Evolutionary conservation across 2,113 vertebrate genomes (phyloP), one percentile per base, ranked within the genome.

Genomic region (Nyctibius bracteatus): DNA sequence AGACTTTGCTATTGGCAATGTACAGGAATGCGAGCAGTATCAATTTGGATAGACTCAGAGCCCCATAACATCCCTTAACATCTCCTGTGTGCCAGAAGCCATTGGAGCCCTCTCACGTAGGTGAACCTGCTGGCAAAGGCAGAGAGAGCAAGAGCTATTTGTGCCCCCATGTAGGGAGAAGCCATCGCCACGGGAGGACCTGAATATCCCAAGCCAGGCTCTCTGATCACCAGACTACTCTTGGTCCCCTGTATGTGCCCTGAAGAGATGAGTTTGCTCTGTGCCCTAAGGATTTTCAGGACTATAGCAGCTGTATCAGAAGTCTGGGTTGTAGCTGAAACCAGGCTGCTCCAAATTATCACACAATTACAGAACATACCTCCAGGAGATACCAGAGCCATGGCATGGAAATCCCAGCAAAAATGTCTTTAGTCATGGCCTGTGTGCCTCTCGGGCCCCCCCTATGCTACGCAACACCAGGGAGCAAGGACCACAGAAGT

Each of bases 171-270:
- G 16, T 1, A 61, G 28, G 28, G 52, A 67, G 52, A 81, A 86
- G 41, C 13, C 28, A 41, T 31, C 0, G 0, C 63, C 3, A 1
- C 0, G 1, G 23, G 16, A 59, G 2, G 7, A 59, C 31, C 31
- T 49, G 25, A 15, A 12, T 44, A 71, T 31, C 12, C 51, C 68
- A 75, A 31, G 21, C 15, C 21, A 65, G 52, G n/a, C 12, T 75
- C 35, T 67, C 78, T 51, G 35, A 51, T 57, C 41, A 49, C 41
- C 35, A 63, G 44, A 9, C 39, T 67, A 12, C 25, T 71, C 62
- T 25, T 63, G n/a, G 11, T 49, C 35, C 28, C 28, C 12, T 58
- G 13, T 27, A 28, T 25, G 16, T 66, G 46, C 12, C 37, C 71
- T 58, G 31, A 75, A 58, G 19, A 54, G 13, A 7, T 7, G 31